These are phyloP conservation scores for Diachasma alloeum DNA, from an alignment of 1,140 invertebrate species.

Conservation along the genomic window DNA sequence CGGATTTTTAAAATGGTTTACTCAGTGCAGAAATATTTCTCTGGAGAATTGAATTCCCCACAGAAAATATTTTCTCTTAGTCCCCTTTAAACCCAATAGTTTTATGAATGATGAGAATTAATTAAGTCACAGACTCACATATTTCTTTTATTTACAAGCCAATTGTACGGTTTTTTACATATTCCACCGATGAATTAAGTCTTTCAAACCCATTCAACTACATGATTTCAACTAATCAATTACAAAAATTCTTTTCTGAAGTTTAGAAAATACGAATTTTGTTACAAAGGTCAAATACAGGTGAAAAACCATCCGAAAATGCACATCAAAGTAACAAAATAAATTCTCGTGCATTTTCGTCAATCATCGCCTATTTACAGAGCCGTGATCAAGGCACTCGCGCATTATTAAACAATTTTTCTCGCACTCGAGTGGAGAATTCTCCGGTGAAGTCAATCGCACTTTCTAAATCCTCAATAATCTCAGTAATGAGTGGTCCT, in stretches of 20 bases:
- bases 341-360: not conserved
- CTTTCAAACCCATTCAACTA: not conserved
- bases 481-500: not conserved
- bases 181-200: not conserved
- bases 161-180: not conserved
- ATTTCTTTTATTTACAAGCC: constrained; percentile 20
- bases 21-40: too few species aligned
- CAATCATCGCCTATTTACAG: not conserved
- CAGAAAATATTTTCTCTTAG: too few species aligned
- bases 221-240: not conserved
- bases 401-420: not conserved
- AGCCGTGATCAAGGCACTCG: not conserved
- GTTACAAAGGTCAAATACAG: not conserved
- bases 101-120: not conserved
- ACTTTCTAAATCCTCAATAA: not conserved
- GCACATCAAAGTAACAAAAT: not conserved
- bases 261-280: not conserved
- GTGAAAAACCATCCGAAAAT: not conserved
- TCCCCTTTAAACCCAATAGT: too few species aligned
- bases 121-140: constrained; percentile 3
- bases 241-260: not conserved
- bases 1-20: too few species aligned
- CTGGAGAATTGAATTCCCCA: too few species aligned
- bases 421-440: not conserved
- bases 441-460: not conserved